Conservation (phyloP, 2,888 invertebrate species). For the Agonopterix subpropinquella region DNA sequence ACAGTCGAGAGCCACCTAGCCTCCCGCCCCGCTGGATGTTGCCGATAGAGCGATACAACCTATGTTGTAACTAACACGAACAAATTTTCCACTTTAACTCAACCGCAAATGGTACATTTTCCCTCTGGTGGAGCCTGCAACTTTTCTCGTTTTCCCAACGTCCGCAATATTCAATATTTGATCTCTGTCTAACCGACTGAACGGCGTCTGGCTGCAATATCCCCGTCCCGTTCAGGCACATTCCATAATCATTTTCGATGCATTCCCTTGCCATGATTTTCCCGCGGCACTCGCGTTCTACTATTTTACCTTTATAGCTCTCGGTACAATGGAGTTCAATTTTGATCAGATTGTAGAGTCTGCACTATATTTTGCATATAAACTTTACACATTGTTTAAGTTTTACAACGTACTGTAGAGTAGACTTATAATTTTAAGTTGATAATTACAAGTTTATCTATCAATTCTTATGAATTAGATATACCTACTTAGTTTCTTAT, state of each 20-base stretch:
- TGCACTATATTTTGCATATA: background rate
- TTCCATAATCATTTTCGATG: constrained; percentile 74
- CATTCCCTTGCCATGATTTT: constrained; percentile 73
- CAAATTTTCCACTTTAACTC: constrained; percentile 44
- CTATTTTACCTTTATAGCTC: constrained; percentile 40
- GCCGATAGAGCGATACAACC: constrained; percentile 32
- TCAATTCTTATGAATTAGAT: no score
- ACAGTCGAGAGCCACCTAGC: constrained; percentile 72
- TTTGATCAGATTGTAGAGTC: constrained; percentile 11
- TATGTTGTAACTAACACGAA: constrained; percentile 26
- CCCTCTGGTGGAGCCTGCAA: constrained; percentile 18
- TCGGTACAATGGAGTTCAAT: constrained; percentile 22
- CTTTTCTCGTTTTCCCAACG: constrained; percentile 42
- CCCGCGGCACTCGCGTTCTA: constrained; percentile 57
- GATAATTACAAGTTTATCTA: no score
- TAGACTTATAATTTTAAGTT: no score
- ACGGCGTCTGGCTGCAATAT: constrained; percentile 63
- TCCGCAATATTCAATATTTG: constrained; percentile 68
- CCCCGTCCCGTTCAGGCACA: constrained; percentile 61
- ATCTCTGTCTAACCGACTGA: constrained; percentile 74
- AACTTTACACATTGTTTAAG: background rate
- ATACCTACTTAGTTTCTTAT: no score
- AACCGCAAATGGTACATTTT: constrained; percentile 41
- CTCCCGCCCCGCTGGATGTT: constrained; percentile 40
- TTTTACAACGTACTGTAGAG: no score